These are phyloP conservation scores for Catalaphyllia jardinei DNA, from an alignment of 64 coral and sea anemone genomes.

Conservation along the genomic window DNA sequence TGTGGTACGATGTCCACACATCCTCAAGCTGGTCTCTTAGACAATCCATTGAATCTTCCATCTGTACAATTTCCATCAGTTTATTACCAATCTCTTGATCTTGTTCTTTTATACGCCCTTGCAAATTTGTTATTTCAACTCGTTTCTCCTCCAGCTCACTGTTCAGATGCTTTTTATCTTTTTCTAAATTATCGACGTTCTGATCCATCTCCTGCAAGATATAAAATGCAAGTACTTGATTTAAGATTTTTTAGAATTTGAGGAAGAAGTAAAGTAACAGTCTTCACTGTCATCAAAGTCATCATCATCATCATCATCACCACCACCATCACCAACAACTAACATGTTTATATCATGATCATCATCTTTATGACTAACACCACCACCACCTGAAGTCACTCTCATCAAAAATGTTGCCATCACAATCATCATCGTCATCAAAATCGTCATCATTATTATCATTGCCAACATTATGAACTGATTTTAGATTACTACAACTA, in stretches of 20 bases:
- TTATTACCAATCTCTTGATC: constrained; percentile 73
- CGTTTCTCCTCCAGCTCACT: no score
- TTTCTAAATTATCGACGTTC: constrained; percentile 37
- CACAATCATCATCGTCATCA: no score
- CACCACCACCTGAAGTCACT: no score
- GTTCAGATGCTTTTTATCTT: constrained; percentile 44
- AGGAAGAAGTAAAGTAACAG: no score
- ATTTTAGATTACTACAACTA: no score
- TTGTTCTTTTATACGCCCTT: constrained; percentile 11
- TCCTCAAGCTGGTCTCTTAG: constrained; percentile 38
- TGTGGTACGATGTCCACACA: constrained; percentile 59
- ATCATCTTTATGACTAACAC: no score
- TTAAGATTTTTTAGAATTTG: no score
- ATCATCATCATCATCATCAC: not conserved
- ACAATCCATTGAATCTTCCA: constrained; percentile 48
- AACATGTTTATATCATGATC: no score
- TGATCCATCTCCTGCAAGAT: constrained; percentile 66
- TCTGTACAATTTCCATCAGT: constrained; percentile 51
- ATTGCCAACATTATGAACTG: no score
- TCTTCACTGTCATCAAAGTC: no score
- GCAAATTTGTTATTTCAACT: constrained; percentile 55
- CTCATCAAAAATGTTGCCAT: no score
- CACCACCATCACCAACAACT: not conserved
- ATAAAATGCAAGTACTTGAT: not conserved
- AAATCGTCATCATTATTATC: no score